Evolutionary conservation across 2,113 vertebrate species (phyloP).

Genomic region (Pygoscelis adeliae): DNA sequence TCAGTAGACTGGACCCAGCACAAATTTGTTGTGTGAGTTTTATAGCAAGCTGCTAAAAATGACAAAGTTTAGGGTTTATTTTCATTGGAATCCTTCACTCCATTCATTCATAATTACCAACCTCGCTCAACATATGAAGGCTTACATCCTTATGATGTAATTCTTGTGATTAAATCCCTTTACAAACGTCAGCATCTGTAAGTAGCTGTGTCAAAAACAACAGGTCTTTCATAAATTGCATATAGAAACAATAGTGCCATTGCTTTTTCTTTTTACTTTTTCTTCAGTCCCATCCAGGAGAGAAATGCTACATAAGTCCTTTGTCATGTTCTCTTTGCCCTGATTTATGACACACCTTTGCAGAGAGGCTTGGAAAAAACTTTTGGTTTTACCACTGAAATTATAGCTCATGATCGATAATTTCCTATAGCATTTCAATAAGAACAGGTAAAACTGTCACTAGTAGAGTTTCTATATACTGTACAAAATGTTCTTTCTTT

Average conservation of each 20-base stretch:
- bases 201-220: neutral
- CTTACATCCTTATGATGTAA: neutral
- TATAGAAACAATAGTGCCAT: neutral
- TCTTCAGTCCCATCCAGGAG: neutral
- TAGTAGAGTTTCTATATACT: neutral
- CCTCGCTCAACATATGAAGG: neutral
- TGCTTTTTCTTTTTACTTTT: neutral
- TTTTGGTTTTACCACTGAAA: slow-evolving; percentile 37
- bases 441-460: slow-evolving; percentile 1
- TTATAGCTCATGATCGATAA: slow-evolving; percentile 18
- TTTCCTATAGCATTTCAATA: slow-evolving; percentile 30
- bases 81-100: neutral
- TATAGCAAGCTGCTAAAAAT: neutral
- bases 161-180: neutral
- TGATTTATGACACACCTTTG: slow-evolving; percentile 46
- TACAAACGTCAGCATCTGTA: neutral
- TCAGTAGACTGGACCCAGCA: neutral
- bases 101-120: neutral
- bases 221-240: neutral
- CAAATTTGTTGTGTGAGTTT: neutral
- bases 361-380: slow-evolving; percentile 24
- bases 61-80: neutral
- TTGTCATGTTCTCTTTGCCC: neutral
- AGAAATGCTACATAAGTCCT: neutral
- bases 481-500: neutral